A percentile compares a stretch with the other conserved stretches of the same genome.
Conservation (phyloP, 2,113 vertebrate species). For the Athene noctua region DNA sequence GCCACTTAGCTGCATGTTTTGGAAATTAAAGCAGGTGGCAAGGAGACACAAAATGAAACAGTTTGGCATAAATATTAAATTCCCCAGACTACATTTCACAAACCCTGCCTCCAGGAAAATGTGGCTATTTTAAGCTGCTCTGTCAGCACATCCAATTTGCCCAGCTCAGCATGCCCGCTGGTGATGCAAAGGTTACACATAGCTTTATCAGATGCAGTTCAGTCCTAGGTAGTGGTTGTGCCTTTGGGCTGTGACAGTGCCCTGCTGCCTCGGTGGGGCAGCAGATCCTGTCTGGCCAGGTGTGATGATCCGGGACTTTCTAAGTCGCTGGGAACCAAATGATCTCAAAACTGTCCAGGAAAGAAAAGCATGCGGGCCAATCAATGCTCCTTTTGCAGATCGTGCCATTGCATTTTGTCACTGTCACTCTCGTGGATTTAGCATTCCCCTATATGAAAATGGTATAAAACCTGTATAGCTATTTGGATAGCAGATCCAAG, state of each 20-base stretch:
- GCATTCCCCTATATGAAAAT: not conserved
- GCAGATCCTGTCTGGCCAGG: not conserved
- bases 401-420: not conserved
- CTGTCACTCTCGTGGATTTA: not conserved
- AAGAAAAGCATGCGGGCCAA: not conserved
- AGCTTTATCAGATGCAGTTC: not conserved
- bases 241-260: not conserved
- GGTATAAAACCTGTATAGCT: not conserved
- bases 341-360: not conserved
- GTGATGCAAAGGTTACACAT: not conserved
- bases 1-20: not conserved
- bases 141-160: not conserved
- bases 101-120: not conserved
- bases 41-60: not conserved
- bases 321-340: not conserved
- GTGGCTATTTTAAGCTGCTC: not conserved
- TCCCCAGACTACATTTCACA: not conserved
- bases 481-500: not conserved
- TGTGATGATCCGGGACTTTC: not conserved
- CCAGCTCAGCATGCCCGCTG: not conserved
- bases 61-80: not conserved
- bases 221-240: accelerated
- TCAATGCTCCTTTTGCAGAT: not conserved
- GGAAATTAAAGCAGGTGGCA: not conserved
- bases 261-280: accelerated